phyloP scores from a whole-genome alignment of 1,140 invertebrate genomes.

The Sipha flava region DNA sequence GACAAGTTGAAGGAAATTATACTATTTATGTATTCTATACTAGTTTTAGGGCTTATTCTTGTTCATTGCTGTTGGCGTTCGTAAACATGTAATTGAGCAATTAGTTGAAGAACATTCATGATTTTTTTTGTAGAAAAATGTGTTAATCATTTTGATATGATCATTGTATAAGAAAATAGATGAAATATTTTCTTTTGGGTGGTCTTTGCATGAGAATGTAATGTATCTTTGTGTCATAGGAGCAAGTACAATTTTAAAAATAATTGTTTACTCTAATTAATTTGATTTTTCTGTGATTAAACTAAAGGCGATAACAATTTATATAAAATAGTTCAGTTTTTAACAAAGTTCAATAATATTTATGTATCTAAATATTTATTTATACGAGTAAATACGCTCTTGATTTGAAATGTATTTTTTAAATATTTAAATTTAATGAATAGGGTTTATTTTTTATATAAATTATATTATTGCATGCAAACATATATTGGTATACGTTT shows the following conservation, averaged over 20 bases:
- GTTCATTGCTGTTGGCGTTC: not conserved
- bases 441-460: too few relatives aligned
- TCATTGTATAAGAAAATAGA: not conserved
- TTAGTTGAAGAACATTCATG: not conserved
- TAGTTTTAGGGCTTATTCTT: not conserved
- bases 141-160: not conserved
- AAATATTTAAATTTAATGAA: too few relatives aligned
- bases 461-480: too few relatives aligned
- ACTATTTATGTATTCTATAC: not conserved
- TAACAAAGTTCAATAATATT: too few relatives aligned
- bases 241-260: not conserved
- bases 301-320: too few relatives aligned
- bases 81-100: not conserved
- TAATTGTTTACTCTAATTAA: not conserved
- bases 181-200: not conserved
- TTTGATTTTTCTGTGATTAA: too few relatives aligned
- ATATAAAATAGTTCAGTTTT: too few relatives aligned
- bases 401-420: too few relatives aligned
- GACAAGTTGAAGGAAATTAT: not conserved
- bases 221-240: not conserved
- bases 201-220: conserved; percentile 7
- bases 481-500: too few relatives aligned
- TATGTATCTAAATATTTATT: too few relatives aligned
- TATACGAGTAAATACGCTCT: too few relatives aligned
- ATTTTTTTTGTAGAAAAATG: not conserved